A percentile compares a stretch with the other conserved stretches of the same genome.
These are phyloP conservation scores for Halocaridina rubra DNA, from an alignment of 2,888 invertebrate species.

Conservation along the genomic window DNA sequence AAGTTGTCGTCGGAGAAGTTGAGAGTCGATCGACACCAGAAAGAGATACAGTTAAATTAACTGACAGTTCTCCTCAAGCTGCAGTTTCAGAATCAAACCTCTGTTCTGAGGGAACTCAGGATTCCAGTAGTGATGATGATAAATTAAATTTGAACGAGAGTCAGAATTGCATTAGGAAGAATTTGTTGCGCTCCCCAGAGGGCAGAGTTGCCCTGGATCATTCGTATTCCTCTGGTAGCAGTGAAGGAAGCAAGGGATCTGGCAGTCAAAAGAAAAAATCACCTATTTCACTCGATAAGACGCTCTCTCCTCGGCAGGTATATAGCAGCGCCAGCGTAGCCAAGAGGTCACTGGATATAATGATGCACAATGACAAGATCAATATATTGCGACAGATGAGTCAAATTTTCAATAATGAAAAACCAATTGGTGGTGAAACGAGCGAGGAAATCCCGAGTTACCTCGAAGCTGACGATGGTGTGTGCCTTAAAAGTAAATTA, in stretches of 20 bases:
- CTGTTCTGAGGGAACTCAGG: conserved; percentile 20
- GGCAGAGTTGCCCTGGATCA: conserved; percentile 50
- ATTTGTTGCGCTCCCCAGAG: conserved; percentile 33
- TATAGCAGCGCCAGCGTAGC: conserved; percentile 47
- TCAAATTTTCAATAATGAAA: conserved; percentile 62
- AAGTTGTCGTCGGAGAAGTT: conserved; percentile 42
- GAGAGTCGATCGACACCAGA: conserved; percentile 1
- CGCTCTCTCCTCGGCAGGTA: conserved; percentile 36
- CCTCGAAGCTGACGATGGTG: neutral
- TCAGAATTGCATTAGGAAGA: neutral
- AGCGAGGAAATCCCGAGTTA: neutral
- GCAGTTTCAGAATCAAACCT: neutral
- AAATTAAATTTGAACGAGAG: conserved; percentile 14
- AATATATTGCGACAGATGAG: conserved; percentile 63
- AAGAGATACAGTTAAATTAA: neutral
- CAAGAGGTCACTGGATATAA: conserved; percentile 61
- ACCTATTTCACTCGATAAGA: conserved; percentile 31
- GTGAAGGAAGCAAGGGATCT: conserved; percentile 4
- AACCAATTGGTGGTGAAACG: neutral
- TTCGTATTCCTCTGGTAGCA: conserved; percentile 40
- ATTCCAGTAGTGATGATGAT: conserved; percentile 47
- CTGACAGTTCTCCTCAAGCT: neutral
- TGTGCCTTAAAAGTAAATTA: neutral
- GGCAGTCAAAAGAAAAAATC: conserved; percentile 21
- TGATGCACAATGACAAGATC: conserved; percentile 63